Base-by-base conservation (phyloP, 2,797 vertebrate species). In the Pristis pectinata region DNA sequence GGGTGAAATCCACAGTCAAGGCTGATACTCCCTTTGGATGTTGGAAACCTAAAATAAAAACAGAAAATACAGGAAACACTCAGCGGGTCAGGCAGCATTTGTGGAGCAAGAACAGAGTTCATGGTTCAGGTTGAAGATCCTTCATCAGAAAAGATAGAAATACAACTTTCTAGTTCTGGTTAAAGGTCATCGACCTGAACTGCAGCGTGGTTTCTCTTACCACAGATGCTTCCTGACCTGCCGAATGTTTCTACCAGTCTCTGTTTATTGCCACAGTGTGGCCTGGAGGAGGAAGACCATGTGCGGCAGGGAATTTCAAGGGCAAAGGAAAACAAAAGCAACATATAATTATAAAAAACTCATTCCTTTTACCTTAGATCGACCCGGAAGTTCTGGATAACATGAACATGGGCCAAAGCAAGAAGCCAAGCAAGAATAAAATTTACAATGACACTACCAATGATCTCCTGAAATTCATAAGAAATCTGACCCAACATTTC, bases 381-480 rank as follows among this genome's bases (percentile, higher is more conserved):
- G 0, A 53, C 13, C 0, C 0, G 0, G 24, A 74, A 0, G 41
- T 93, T 11, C 70, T 93, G 8, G 19, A 74, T 9, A 0, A 53
- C 67, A 93, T 93, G 92, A 74, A 93, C 22, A 30, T 17, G 67
- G 44, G 41, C 7, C 41, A 49, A 93, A 3, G 1, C 3, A 93
- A 72, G 64, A 93, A 53, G 27, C 1, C 11, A 22, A 30, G n/a
- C 9, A 19, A 30, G 19, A 83, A 49, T 0, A 41, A 41, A 0
- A 19, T 6, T 17, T 93, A 72, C 34, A 17, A 49, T 9, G n/a
- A 93, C 41, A 74, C 44, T 41, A 49, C 67, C 67, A 72, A 44
- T 72, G 92, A 93, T 24, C 92, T 93, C 24, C 92, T 93, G 92
- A 93, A 74, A 74, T 49, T 93, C 41, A 93, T 93, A 53, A 72